These are phyloP conservation scores for Aphidoletes aphidimyza DNA, from an alignment of 2,888 invertebrate species.

Conservation along the genomic window DNA sequence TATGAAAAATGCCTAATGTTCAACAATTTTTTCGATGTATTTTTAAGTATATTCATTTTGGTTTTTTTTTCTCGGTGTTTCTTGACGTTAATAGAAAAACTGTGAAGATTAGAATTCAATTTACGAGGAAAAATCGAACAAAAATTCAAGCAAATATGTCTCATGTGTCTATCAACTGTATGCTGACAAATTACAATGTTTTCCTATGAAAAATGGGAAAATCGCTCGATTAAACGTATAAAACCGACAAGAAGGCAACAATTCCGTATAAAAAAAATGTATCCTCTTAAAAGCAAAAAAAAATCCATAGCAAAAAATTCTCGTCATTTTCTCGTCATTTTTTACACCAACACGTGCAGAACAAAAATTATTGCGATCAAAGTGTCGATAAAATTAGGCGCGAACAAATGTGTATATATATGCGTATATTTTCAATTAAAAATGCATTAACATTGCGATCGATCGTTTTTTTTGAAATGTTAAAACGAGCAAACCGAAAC, in stretches of 20 bases:
- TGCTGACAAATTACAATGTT: not conserved
- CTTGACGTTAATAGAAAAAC: not conserved
- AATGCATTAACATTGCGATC: constrained; percentile 41
- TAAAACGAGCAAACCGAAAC: not conserved
- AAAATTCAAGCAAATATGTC: not conserved
- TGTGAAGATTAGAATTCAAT: constrained; percentile 9
- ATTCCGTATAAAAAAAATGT: not conserved
- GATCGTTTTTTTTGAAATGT: not conserved
- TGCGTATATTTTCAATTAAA: constrained; percentile 2
- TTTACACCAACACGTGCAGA: no score
- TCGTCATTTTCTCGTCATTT: not conserved
- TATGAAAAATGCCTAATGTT: not conserved
- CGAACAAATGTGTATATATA: not conserved
- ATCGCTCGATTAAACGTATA: no score
- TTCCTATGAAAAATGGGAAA: no score
- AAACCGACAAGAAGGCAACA: no score
- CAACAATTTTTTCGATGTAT: not conserved
- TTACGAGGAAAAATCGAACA: not conserved
- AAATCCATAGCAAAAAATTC: not conserved
- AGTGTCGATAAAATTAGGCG: constrained; percentile 17
- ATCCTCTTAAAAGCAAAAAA: not conserved
- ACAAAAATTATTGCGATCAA: no score
- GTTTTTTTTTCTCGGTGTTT: not conserved
- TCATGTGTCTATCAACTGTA: not conserved
- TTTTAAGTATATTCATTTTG: constrained; percentile 17